A percentile compares a stretch with the other conserved stretches of the same genome.
Evolutionary conservation across 2,797 vertebrate species (phyloP).

Genomic region (Yasuhikotakia modesta): DNA sequence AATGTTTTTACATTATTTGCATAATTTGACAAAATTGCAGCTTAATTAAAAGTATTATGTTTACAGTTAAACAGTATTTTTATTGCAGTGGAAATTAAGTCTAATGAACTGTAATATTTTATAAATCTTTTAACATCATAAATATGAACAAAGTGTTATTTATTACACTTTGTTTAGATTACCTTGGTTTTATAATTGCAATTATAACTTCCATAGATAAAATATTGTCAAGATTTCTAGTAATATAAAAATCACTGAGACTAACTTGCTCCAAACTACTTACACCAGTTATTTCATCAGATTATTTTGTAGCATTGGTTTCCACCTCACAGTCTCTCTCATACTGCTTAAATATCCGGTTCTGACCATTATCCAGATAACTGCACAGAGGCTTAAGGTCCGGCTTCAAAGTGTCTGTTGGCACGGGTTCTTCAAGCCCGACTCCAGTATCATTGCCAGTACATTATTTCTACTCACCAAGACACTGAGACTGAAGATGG

Average conservation of each 20-base stretch:
- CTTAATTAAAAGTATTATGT: too few relatives aligned
- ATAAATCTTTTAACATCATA: too few relatives aligned
- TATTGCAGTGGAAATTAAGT: too few relatives aligned
- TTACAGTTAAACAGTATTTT: too few relatives aligned
- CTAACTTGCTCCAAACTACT: too few relatives aligned
- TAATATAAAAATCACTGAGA: too few relatives aligned
- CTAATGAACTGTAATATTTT: too few relatives aligned
- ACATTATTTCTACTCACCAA: slow-evolving; percentile 56
- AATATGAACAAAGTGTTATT: too few relatives aligned
- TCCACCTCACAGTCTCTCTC: slow-evolving; percentile 5
- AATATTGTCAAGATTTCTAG: too few relatives aligned
- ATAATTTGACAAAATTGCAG: not conserved
- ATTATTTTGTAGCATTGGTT: not conserved
- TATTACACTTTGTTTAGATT: too few relatives aligned
- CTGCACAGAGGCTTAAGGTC: slow-evolving; percentile 6
- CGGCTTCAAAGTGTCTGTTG: slow-evolving; percentile 30
- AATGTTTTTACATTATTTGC: not conserved
- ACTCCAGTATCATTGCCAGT: slow-evolving; percentile 25
- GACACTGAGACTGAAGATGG: slow-evolving; percentile 49
- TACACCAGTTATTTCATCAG: not conserved
- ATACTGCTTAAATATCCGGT: slow-evolving; percentile 26
- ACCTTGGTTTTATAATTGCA: too few relatives aligned
- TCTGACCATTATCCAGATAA: slow-evolving; percentile 25
- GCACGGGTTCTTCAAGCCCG: slow-evolving; percentile 12
- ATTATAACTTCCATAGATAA: too few relatives aligned